Conservation (phyloP, 2,797 vertebrate species). For the Remorina albescens region DNA sequence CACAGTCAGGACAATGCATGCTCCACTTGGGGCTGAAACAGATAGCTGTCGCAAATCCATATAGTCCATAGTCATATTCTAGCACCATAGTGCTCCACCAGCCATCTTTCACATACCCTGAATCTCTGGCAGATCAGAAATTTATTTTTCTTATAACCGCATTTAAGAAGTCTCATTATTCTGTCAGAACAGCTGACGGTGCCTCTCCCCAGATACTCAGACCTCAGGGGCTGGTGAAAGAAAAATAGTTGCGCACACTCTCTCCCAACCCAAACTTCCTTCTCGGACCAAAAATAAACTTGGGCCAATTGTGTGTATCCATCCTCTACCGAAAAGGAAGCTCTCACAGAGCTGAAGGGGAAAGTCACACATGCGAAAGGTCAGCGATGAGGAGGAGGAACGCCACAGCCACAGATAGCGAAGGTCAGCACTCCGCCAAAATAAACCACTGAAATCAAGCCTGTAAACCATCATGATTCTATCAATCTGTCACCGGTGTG, state of each 20-base stretch:
- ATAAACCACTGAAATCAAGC: slow-evolving; percentile 69
- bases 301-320: slow-evolving; percentile 57
- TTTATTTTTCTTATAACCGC: slow-evolving; percentile 58
- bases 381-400: slow-evolving; percentile 70
- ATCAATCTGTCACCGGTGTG: slow-evolving; percentile 70
- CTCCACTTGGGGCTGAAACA: slow-evolving; percentile 30
- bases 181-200: slow-evolving; percentile 60
- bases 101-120: slow-evolving; percentile 17
- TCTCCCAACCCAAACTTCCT: slow-evolving; percentile 68
- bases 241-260: slow-evolving; percentile 64
- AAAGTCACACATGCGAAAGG: slow-evolving; percentile 61
- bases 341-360: slow-evolving; percentile 51
- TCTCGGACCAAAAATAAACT: slow-evolving; percentile 71
- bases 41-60: slow-evolving; percentile 31
- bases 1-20: slow-evolving; percentile 53
- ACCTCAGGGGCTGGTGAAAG: slow-evolving; percentile 47
- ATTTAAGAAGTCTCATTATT: slow-evolving; percentile 61
- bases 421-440: slow-evolving; percentile 69
- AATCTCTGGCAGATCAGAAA: slow-evolving; percentile 37
- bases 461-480: slow-evolving; percentile 66
- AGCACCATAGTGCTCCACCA: slow-evolving; percentile 32
- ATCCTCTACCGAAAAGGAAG: slow-evolving; percentile 60
- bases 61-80: slow-evolving; percentile 27
- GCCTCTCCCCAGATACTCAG: slow-evolving; percentile 54
- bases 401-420: slow-evolving; percentile 45